Evolutionary conservation across 2,888 invertebrate genomes (phyloP).

Genomic region (Nymphalis polychloros): DNA sequence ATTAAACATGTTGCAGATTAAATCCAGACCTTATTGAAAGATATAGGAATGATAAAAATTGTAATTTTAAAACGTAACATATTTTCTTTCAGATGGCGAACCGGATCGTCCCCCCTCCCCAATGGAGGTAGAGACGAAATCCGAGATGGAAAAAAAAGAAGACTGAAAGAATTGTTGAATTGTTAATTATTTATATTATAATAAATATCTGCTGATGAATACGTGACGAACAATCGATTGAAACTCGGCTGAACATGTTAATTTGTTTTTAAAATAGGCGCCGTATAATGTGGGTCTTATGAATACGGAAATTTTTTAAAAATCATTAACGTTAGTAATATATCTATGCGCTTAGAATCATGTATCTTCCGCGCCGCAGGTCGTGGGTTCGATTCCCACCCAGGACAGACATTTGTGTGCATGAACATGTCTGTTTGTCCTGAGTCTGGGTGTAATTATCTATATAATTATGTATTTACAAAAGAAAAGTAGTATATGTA

Average conservation of each 20-base stretch:
- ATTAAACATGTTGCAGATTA: too few species aligned
- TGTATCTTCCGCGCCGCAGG: too few species aligned
- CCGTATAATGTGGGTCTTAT: background rate
- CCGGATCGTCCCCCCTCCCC: slow-evolving; percentile 63
- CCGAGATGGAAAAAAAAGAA: slow-evolving; percentile 68
- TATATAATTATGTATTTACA: too few species aligned
- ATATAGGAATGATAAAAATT: too few species aligned
- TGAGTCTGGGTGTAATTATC: too few species aligned
- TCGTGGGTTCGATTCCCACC: too few species aligned
- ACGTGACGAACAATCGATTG: background rate
- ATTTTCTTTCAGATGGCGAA: slow-evolving; percentile 47
- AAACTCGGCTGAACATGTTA: background rate
- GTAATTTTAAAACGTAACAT: background rate
- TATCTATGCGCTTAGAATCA: background rate
- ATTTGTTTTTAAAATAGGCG: background rate
- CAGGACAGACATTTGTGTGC: too few species aligned
- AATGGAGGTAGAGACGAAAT: slow-evolving; percentile 57
- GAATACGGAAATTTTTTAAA: background rate
- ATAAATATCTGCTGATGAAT: slow-evolving; percentile 13
- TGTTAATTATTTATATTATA: slow-evolving; percentile 31
- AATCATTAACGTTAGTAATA: background rate
- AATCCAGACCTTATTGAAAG: too few species aligned
- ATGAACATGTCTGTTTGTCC: too few species aligned
- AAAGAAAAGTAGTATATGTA: too few species aligned
- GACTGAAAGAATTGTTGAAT: slow-evolving; percentile 58